Percentiles rank a stretch among this genome's conserved stretches.
phyloP scores from a whole-genome alignment of 2,888 invertebrate species.

The Diploptera punctata region DNA sequence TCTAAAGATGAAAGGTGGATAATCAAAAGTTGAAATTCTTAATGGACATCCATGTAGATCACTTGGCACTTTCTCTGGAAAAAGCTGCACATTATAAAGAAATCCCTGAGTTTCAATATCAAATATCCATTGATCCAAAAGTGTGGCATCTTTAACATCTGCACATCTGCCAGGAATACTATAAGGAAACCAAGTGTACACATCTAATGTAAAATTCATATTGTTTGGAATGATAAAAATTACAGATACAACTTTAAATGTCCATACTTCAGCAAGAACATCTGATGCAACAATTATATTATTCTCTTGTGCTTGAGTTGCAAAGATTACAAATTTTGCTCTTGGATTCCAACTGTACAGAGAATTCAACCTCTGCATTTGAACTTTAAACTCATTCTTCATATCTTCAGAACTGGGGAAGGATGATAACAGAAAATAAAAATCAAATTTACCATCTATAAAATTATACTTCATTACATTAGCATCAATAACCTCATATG shows the following conservation, averaged over 20 bases:
- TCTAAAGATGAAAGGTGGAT: not conserved
- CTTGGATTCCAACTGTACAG: slow-evolving; percentile 20
- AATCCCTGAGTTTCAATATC: not conserved
- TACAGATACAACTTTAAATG: not conserved
- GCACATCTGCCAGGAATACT: not conserved
- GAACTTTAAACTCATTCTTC: no score
- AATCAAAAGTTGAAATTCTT: not conserved
- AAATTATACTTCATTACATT: no score
- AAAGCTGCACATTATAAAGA: not conserved
- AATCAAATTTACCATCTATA: no score
- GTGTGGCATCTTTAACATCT: not conserved
- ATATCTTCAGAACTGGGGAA: no score
- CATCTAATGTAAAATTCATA: not conserved
- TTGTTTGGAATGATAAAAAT: not conserved
- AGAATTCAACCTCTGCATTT: no score
- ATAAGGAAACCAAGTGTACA: slow-evolving; percentile 4
- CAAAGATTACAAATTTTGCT: not conserved
- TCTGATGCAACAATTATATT: not conserved
- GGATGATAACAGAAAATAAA: no score
- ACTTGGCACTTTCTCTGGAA: not conserved
- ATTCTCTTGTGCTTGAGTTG: not conserved
- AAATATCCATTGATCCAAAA: slow-evolving; percentile 1
- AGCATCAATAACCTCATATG: no score
- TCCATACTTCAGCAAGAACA: not conserved
- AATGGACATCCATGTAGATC: not conserved